Conservation (phyloP, 2,888 invertebrate species). For the Tetragonisca angustula region DNA sequence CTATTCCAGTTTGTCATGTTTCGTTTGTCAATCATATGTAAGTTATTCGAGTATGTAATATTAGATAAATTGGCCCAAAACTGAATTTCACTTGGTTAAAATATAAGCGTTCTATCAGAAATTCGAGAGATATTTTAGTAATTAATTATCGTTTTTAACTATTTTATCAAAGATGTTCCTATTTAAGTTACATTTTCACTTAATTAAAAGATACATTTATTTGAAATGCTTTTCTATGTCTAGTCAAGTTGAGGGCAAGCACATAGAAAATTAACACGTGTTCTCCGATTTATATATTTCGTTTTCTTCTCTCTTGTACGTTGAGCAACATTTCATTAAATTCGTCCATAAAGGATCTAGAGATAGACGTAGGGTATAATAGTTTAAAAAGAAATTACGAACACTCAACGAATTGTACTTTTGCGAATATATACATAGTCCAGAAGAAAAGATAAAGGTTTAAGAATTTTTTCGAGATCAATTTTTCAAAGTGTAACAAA, state of each 20-base stretch:
- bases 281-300: background rate
- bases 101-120: constrained; percentile 17
- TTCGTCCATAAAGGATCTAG: constrained; percentile 50
- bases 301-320: constrained; percentile 9
- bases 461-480: constrained; percentile 38
- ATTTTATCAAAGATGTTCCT: constrained; percentile 64
- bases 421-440: constrained; percentile 16
- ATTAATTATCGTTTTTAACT: constrained; percentile 30
- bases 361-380: constrained; percentile 37
- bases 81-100: constrained; percentile 12
- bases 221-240: constrained; percentile 23
- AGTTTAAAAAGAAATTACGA: constrained; percentile 29
- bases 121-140: constrained; percentile 28
- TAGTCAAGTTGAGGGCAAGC: constrained; percentile 44
- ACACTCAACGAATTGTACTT: constrained; percentile 51
- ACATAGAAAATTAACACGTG: background rate
- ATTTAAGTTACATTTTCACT: constrained; percentile 40
- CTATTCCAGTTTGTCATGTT: background rate
- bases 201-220: constrained; percentile 13
- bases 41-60: background rate
- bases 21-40: background rate
- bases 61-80: background rate
- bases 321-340: constrained; percentile 29
- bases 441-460: constrained; percentile 18
- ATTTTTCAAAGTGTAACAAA: constrained; percentile 53